Base-by-base conservation (phyloP, 2,888 invertebrate species). In the Masnerella sp. region DNA sequence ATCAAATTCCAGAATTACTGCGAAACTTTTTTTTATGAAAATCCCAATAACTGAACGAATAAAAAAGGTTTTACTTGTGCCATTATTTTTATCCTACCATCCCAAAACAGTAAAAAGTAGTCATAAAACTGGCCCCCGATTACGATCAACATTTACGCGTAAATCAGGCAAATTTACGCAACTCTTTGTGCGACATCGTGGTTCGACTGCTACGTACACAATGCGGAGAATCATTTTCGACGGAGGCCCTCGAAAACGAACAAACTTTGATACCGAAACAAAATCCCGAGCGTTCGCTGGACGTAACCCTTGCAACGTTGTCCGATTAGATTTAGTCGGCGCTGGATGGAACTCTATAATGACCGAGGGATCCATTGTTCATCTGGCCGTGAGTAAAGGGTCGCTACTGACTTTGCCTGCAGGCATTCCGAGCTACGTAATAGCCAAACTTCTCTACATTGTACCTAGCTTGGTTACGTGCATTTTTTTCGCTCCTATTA, bases 281-380 rank as follows among this genome's bases (percentile, higher is more conserved):
- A 52, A 64, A 64, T 68, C 64, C 64, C 47, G 40, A 43, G 45
- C 42, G 59, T 51, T 47, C 52, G 64, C 18, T 47, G 15, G 15
- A 22, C 34, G 40, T 59, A 74, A 74, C 73, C 68, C 73, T 74
- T 74, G 77, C 76, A 74, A 77, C 78, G 81, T 78, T 79, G 81
- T 81, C 79, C 78, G 82, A 84, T 85, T 84, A 84, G 80, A 85
- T 85, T 85, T 81, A 79, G 80, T 79, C 80, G 65, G 74, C 75
- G 77, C 71, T 78, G 76, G 79, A 78, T 75, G 78, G 78, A 77
- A 82, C 78, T 82, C 80, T 80, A 79, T 85, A 85, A 84, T 83
- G 82, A 84, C 80, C 76, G 73, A 67, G 70, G 30, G 69, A 54
- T 51, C 73, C 77, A 78, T 81, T 80, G 81, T 81, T 78, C 81